A percentile compares a stretch with the other conserved stretches of the same genome.
Conservation (phyloP, 2,797 vertebrate genomes). For the Merluccius polli region DNA sequence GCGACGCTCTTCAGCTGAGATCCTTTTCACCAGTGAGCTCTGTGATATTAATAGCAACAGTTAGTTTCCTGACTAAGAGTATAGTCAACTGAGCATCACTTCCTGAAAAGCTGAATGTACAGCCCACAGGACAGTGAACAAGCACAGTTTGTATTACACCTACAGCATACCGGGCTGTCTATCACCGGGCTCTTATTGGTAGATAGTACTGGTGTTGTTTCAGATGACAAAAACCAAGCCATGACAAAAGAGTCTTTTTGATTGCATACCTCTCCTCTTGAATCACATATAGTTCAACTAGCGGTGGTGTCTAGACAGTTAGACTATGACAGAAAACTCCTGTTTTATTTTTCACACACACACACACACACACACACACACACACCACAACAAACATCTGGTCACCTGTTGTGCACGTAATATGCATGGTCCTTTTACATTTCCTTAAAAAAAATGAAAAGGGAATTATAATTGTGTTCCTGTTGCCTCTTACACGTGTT, state of each 20-base stretch:
- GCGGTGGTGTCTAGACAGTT: neutral
- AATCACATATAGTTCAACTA: no score
- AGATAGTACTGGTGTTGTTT: no score
- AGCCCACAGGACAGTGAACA: neutral
- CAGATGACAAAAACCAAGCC: no score
- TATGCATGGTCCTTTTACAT: neutral
- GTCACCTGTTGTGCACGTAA: neutral
- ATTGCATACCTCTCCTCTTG: no score
- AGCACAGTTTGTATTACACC: conserved; percentile 6
- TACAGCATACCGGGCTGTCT: neutral
- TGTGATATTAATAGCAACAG: conserved; percentile 68
- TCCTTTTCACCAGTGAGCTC: conserved; percentile 41
- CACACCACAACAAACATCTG: neutral
- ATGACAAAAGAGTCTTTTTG: no score
- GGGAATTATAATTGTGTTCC: neutral
- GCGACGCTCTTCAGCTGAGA: conserved; percentile 21
- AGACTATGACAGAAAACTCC: no score
- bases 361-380: neutral
- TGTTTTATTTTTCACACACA: neutral
- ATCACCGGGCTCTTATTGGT: neutral
- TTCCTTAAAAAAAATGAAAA: neutral
- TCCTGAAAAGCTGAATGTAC: conserved; percentile 66
- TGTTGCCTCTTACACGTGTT: neutral
- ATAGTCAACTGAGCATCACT: conserved; percentile 60
- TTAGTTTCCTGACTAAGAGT: conserved; percentile 74